phyloP scores from a whole-genome alignment of 2,888 invertebrate species.

The Frankliniella fusca region DNA sequence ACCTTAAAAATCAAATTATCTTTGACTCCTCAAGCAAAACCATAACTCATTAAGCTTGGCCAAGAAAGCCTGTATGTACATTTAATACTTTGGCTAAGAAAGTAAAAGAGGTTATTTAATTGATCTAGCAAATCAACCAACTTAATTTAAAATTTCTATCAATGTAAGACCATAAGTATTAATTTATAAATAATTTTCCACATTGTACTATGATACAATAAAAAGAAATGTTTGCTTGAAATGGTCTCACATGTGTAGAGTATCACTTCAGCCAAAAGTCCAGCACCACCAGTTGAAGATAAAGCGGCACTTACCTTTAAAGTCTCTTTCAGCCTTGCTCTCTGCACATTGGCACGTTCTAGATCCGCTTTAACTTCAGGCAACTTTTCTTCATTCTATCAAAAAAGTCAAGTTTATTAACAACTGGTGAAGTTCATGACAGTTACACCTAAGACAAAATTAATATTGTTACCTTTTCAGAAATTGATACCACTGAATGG shows the following conservation, averaged over 20 bases:
- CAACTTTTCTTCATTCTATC: background rate
- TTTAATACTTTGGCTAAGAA: no score
- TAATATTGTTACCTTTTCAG: background rate
- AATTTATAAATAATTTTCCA: background rate
- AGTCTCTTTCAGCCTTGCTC: background rate
- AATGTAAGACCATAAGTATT: background rate
- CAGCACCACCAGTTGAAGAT: background rate
- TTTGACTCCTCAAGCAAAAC: background rate
- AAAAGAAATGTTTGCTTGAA: background rate
- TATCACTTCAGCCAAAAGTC: no score
- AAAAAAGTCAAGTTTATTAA: background rate
- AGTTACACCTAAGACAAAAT: background rate
- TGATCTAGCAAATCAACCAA: background rate
- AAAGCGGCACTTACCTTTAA: conserved; percentile 27
- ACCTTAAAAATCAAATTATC: background rate
- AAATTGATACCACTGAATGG: background rate
- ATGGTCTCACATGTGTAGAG: background rate
- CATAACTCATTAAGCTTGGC: background rate
- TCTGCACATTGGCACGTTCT: background rate
- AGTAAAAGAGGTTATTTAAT: conserved; percentile 7
- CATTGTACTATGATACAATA: background rate
- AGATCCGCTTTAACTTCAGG: background rate
- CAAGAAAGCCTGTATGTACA: background rate
- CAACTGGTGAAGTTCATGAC: background rate
- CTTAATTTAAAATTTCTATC: conserved; percentile 3